These are phyloP conservation scores for Pampusana beccarii DNA, from an alignment of 2,113 vertebrate species.

Conservation along the genomic window DNA sequence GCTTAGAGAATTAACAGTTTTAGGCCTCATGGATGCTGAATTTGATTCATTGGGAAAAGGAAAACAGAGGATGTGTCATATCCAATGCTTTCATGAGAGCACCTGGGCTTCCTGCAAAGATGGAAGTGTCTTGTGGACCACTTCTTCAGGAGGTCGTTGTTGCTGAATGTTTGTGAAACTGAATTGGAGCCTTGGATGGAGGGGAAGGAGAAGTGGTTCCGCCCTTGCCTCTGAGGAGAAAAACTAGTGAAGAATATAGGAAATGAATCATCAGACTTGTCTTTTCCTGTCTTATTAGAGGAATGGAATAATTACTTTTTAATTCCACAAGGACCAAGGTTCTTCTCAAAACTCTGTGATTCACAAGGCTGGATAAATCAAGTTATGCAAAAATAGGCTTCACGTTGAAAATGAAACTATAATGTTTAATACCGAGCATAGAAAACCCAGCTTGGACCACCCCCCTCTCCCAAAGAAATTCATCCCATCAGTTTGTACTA, in stretches of 20 bases:
- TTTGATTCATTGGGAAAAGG: not conserved
- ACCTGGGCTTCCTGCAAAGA: not conserved
- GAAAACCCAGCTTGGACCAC: not conserved
- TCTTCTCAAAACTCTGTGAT: not conserved
- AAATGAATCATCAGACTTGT: conserved; percentile 25
- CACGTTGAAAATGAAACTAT: not conserved
- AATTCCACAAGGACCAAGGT: not conserved
- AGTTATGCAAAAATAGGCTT: not conserved
- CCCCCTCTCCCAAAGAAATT: not conserved
- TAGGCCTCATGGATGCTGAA: not conserved
- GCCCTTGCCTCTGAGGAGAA: not conserved
- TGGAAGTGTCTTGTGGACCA: not conserved
- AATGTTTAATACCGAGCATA: not conserved
- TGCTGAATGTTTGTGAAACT: not conserved
- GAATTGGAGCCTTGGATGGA: not conserved
- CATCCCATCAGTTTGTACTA: not conserved
- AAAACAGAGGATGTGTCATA: not conserved
- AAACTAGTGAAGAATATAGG: not conserved
- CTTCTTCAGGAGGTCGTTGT: not conserved
- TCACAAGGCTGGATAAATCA: not conserved
- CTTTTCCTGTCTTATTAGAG: conserved; percentile 1
- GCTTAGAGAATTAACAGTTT: not conserved
- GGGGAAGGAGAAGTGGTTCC: not conserved
- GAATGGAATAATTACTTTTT: conserved; percentile 34
- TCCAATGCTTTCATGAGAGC: conserved; percentile 12